Evolutionary conservation across 1,140 invertebrate species (phyloP).

Genomic region (Hypothenemus hampei): DNA sequence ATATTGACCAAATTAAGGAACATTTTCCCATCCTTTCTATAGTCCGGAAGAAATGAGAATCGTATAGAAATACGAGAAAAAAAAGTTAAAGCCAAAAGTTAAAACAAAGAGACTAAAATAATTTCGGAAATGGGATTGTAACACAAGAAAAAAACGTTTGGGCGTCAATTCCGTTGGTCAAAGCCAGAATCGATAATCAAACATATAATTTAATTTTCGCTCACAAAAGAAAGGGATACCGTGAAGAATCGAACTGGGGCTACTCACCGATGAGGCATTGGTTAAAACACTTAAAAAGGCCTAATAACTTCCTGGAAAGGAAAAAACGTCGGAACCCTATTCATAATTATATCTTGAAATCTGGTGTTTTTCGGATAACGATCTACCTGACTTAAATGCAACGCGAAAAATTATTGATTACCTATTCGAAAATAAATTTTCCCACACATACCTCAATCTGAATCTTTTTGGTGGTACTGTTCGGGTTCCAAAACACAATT

Average conservation of each 20-base stretch:
- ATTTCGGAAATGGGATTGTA: too few species aligned
- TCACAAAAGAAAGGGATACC: neutral
- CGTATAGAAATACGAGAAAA: too few species aligned
- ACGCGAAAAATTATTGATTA: too few species aligned
- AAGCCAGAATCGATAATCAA: neutral
- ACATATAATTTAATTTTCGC: neutral
- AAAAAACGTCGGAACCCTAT: neutral
- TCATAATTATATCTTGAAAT: slow-evolving; percentile 11
- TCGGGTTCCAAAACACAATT: slow-evolving; percentile 10
- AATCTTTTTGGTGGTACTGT: too few species aligned
- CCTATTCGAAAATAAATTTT: slow-evolving; percentile 3
- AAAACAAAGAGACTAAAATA: too few species aligned
- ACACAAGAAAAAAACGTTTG: too few species aligned
- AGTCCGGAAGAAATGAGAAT: too few species aligned
- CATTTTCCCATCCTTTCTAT: too few species aligned
- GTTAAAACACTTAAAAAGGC: slow-evolving; percentile 8
- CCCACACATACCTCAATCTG: slow-evolving; percentile 17
- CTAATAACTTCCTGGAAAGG: slow-evolving; percentile 8
- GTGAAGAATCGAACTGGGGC: neutral
- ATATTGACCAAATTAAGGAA: too few species aligned
- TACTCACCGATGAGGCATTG: neutral
- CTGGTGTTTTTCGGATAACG: neutral
- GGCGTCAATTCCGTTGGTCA: too few species aligned
- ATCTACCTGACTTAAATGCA: too few species aligned
- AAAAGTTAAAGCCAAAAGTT: too few species aligned